Conservation (phyloP, 2,113 vertebrate genomes). For the Clarias magur region DNA sequence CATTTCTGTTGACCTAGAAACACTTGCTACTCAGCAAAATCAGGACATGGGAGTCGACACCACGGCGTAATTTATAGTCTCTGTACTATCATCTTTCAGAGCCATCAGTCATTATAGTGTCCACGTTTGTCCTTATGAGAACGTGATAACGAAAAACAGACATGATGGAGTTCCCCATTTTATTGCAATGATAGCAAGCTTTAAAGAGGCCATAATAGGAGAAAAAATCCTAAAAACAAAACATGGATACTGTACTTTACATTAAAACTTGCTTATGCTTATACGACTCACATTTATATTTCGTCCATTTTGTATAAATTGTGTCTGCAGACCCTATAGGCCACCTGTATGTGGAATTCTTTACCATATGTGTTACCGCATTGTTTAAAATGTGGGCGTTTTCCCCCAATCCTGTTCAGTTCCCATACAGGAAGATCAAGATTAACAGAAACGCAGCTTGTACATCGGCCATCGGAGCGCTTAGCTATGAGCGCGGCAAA, state of each 20-base stretch:
- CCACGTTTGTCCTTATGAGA: not conserved
- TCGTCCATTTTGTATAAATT: not conserved
- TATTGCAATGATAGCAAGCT: not conserved
- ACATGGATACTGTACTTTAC: not conserved
- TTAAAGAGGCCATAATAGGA: not conserved
- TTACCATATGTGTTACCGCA: not conserved
- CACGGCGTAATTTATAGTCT: not conserved
- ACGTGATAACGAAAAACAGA: not conserved
- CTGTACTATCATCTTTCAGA: not conserved
- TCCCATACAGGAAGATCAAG: conserved; percentile 40
- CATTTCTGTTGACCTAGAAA: not conserved
- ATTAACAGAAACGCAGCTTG: conserved; percentile 21
- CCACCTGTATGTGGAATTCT: not conserved
- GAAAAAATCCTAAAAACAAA: not conserved
- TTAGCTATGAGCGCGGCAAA: not conserved
- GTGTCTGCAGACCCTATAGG: not conserved
- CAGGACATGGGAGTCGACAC: not conserved
- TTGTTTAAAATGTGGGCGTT: not conserved
- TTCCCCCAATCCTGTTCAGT: not conserved
- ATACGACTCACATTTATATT: no score
- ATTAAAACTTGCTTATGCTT: no score
- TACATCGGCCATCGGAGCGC: not conserved
- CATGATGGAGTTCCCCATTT: not conserved
- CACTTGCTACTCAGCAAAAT: not conserved
- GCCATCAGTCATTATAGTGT: not conserved